Conservation (phyloP, 1,140 invertebrate genomes). For the Hydropsyche tenuis region DNA sequence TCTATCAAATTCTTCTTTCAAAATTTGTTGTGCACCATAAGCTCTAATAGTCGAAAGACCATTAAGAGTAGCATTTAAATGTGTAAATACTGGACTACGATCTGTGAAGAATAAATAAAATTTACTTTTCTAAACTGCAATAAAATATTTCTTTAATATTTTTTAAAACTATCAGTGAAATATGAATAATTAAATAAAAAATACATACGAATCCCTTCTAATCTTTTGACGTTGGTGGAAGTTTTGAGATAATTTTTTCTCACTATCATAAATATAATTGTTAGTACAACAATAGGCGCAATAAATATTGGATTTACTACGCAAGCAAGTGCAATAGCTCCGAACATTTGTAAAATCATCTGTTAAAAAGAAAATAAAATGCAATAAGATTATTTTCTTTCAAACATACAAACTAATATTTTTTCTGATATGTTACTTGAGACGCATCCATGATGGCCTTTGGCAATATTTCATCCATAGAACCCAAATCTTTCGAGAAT, state of each 20-base stretch:
- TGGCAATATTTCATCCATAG: constrained; percentile 83
- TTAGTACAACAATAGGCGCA: constrained; percentile 68
- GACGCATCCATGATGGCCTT: constrained; percentile 73
- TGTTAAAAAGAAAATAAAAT: constrained; percentile 68
- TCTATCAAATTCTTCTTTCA: constrained; percentile 69
- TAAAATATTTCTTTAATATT: too few relatives aligned
- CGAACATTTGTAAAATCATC: constrained; percentile 62
- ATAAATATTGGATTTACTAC: constrained; percentile 73
- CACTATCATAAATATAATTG: constrained; percentile 69
- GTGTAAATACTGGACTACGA: constrained; percentile 80
- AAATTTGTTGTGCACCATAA: constrained; percentile 65
- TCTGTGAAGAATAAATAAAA: constrained; percentile 39
- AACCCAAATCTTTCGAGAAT: constrained; percentile 80
- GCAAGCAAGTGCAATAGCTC: constrained; percentile 66
- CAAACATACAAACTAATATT: too few relatives aligned
- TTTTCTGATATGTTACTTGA: constrained; percentile 55
- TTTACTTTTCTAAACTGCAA: neutral
- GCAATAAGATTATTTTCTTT: constrained; percentile 5
- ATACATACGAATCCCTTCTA: constrained; percentile 74
- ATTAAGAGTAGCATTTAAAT: constrained; percentile 74
- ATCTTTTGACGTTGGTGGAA: constrained; percentile 78
- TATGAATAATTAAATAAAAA: neutral
- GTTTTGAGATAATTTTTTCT: constrained; percentile 75
- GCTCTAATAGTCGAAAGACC: constrained; percentile 82
- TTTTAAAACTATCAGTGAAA: too few relatives aligned